Percentiles rank a stretch among this genome's conserved stretches.
Evolutionary conservation across 2,113 vertebrate genomes (phyloP).

Genomic region (Dipodomys stephensi): DNA sequence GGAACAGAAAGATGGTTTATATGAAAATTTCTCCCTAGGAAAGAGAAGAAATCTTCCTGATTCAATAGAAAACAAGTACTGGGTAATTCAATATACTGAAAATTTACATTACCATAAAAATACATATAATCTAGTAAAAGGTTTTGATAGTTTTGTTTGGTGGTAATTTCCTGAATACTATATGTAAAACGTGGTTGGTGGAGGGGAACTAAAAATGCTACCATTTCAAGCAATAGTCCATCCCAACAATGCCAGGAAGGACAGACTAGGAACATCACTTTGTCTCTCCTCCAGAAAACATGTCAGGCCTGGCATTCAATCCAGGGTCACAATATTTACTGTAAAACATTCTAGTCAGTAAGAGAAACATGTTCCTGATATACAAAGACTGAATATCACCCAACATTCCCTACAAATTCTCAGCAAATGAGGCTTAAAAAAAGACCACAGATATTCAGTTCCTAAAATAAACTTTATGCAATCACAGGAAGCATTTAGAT

Average conservation of each 20-base stretch:
- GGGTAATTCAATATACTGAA: conserved; percentile 62
- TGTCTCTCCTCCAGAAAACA: not conserved
- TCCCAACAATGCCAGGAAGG: not conserved
- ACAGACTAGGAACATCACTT: not conserved
- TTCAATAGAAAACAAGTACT: conserved; percentile 73
- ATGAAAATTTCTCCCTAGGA: conserved; percentile 72
- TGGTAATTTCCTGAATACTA: conserved; percentile 25
- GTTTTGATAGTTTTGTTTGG: conserved; percentile 42
- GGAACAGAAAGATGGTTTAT: conserved; percentile 73
- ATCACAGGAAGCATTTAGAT: conserved; percentile 67
- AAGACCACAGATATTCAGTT: conserved; percentile 31
- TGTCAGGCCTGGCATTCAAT: not conserved
- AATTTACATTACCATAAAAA: conserved; percentile 34
- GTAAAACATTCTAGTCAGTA: conserved; percentile 49
- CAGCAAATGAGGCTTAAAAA: conserved; percentile 42
- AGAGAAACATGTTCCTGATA: conserved; percentile 50
- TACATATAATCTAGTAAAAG: conserved; percentile 6
- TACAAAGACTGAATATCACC: conserved; percentile 16
- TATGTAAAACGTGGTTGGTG: conserved; percentile 10
- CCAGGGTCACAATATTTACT: conserved; percentile 28
- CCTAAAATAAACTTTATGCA: conserved; percentile 76
- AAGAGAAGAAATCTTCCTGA: conserved; percentile 53
- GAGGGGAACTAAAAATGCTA: not conserved
- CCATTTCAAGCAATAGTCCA: not conserved
- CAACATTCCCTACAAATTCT: conserved; percentile 50